Evolutionary conservation across 2,888 invertebrate genomes (phyloP), one percentile per base, ranked within the genome.

Genomic region (Spisula subtruncata): DNA sequence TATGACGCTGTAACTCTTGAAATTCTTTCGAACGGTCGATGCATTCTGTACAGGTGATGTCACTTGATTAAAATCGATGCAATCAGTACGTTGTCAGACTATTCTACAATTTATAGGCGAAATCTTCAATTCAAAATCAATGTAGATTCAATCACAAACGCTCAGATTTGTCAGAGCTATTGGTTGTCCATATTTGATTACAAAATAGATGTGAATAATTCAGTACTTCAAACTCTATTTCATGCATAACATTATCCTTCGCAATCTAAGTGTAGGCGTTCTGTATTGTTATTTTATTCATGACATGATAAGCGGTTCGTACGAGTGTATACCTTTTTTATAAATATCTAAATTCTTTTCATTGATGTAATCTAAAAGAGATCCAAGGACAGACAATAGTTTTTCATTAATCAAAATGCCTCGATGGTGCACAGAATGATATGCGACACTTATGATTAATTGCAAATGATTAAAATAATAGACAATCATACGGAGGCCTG

Each of bases 201-300:
- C 75, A 32, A 35, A 75, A 75, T 75, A 16, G 32, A 6, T n/a
- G n/a, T n/a, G n/a, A n/a, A n/a, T n/a, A n/a, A n/a, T n/a, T n/a
- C n/a, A n/a, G n/a, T n/a, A n/a, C n/a, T n/a, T n/a, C 35, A 16
- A 75, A 35, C 35, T 14, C 29, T 5, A 75, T 75, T 75, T 32
- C 10, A 75, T 75, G 18, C 75, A 75, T 16, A 14, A 18, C 35
- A 4, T 0, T 75, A 32, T 75, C 16, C 18, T 18, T 12, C 16
- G 35, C 8, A 25, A 32, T 75, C 32, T 18, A 75, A 16, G 75
- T 35, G 75, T 75, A 32, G 75, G 75, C 75, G 75, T 75, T 75
- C 14, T 35, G 14, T 35, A 35, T 5, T 35, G 75, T 35, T 32
- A 6, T 71, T 71, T 71, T 71, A 71, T 71, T 5, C 71, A 71